Percentiles rank a stretch among this genome's conserved stretches.
Evolutionary conservation across 2,888 invertebrate species (phyloP).

Genomic region (Oasisia sp.): DNA sequence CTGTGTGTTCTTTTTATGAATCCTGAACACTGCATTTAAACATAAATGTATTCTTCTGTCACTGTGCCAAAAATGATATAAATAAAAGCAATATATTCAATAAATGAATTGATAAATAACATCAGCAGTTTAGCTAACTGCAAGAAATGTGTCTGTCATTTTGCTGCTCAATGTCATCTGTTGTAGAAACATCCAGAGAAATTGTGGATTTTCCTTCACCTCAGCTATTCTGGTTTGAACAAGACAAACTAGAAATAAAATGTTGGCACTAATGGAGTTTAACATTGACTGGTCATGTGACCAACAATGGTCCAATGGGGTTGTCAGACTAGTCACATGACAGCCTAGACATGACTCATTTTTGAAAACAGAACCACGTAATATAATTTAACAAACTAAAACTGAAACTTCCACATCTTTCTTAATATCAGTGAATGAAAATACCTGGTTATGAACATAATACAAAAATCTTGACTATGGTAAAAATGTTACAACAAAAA

Average conservation of each 20-base stretch:
- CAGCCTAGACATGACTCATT: background rate
- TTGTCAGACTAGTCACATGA: background rate
- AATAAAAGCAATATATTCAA: background rate
- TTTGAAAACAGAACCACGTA: background rate
- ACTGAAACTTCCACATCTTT: background rate
- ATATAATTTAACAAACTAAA: background rate
- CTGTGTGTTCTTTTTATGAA: background rate
- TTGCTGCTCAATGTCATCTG: background rate
- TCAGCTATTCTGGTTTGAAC: background rate
- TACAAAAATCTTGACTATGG: too few relatives aligned
- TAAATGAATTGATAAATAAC: background rate
- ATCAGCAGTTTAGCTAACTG: background rate
- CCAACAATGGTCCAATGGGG: background rate
- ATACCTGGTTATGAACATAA: background rate
- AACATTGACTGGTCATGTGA: background rate
- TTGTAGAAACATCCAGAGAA: background rate
- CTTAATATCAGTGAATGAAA: background rate
- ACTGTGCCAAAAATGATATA: background rate
- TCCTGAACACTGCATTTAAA: background rate
- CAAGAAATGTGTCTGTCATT: background rate
- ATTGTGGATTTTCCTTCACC: background rate
- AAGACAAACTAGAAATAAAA: background rate
- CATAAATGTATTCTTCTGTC: background rate
- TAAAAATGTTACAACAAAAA: too few relatives aligned
- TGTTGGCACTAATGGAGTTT: slow-evolving; percentile 1